phyloP scores from a whole-genome alignment of 2,797 vertebrate species.

The Poeciliopsis presidionis region DNA sequence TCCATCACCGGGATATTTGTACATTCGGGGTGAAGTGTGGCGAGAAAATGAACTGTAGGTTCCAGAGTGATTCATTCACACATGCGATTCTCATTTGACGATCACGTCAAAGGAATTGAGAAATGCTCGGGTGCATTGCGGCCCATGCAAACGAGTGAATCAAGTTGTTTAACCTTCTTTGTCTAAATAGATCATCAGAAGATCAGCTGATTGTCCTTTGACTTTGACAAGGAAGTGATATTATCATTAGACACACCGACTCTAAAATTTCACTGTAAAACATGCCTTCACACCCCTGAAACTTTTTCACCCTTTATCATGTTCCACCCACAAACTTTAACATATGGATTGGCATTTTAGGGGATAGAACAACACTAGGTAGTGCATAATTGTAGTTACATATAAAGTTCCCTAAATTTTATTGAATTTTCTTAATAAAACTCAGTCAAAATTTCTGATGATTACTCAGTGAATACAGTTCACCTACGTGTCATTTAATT shows the following conservation, averaged over 20 bases:
- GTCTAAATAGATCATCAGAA: neutral
- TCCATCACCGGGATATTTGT: slow-evolving; percentile 22
- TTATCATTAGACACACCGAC: neutral
- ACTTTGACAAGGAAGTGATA: neutral
- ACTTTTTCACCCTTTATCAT: neutral
- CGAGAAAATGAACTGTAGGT: slow-evolving; percentile 15
- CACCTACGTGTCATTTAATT: neutral
- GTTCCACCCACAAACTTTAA: neutral
- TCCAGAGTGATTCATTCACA: slow-evolving; percentile 12
- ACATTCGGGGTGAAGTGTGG: slow-evolving; percentile 19
- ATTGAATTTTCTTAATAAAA: neutral
- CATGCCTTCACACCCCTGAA: neutral
- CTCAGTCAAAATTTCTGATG: neutral
- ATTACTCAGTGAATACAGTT: neutral
- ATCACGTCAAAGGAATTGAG: slow-evolving; percentile 4
- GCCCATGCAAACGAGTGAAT: slow-evolving; percentile 1
- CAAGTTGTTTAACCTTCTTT: neutral
- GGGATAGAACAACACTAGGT: neutral
- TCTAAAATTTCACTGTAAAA: neutral
- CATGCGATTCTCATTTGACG: neutral
- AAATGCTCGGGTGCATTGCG: neutral
- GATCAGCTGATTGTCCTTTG: slow-evolving; percentile 11
- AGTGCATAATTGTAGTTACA: neutral
- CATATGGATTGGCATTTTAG: neutral
- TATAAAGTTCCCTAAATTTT: neutral